Evolutionary conservation across 2,113 vertebrate species (phyloP).

Genomic region (Cottus gobio): DNA sequence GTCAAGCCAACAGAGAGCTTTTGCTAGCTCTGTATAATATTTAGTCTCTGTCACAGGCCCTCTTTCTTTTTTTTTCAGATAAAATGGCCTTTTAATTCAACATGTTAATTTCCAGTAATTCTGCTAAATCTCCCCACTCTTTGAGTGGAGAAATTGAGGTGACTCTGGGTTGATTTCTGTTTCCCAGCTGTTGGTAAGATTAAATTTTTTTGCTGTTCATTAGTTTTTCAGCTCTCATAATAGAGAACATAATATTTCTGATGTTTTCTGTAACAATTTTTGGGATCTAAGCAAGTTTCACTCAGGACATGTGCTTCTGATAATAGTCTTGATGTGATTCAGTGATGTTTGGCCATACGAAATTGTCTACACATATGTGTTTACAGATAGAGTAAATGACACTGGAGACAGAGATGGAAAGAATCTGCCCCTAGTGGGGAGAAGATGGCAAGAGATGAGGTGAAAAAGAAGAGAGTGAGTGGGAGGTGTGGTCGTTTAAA

Average conservation of each 20-base stretch:
- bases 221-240: slow-evolving; percentile 43
- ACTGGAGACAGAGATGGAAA: slow-evolving; percentile 55
- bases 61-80: slow-evolving; percentile 72
- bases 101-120: slow-evolving; percentile 74
- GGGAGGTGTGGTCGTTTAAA: slow-evolving; percentile 49
- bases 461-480: slow-evolving; percentile 44
- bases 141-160: slow-evolving; percentile 70
- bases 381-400: slow-evolving; percentile 58
- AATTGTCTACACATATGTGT: slow-evolving; percentile 57
- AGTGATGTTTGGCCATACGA: slow-evolving; percentile 41
- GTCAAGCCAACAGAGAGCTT: slow-evolving; percentile 60
- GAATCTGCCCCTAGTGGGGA: slow-evolving; percentile 26
- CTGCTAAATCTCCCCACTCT: slow-evolving; percentile 60
- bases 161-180: slow-evolving; percentile 61
- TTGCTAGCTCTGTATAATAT: slow-evolving; percentile 49
- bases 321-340: slow-evolving; percentile 45
- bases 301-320: slow-evolving; percentile 58
- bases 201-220: slow-evolving; percentile 54
- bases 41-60: slow-evolving; percentile 52
- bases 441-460: slow-evolving; percentile 64
- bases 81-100: slow-evolving; percentile 73
- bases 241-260: slow-evolving; percentile 53
- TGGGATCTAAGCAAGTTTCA: slow-evolving; percentile 30
- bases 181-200: slow-evolving; percentile 50
- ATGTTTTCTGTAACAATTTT: slow-evolving; percentile 49